Base-by-base conservation (phyloP, 2,113 vertebrate genomes). In the Nematolebias whitei region DNA sequence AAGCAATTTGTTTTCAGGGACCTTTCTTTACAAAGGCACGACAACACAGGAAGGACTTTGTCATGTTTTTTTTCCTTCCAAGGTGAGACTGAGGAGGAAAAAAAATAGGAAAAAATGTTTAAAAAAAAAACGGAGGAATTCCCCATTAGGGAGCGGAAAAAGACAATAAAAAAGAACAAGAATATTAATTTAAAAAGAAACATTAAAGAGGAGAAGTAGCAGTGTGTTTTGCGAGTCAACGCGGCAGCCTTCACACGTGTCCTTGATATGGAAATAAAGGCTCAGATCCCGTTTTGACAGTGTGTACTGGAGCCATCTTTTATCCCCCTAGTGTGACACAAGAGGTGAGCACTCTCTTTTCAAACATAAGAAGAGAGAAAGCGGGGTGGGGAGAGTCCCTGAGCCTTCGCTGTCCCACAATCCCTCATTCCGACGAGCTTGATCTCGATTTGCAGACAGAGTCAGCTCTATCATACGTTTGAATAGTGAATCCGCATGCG, bases 191-290 rank as follows among this genome's bases (percentile, higher is more conserved):
- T n/a, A 45, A 65, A 72, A 78, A 62, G 69, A 43, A 56, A 35
- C 14, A 67, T 72, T 18, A 62, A 79, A 61, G 50, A 41, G 51
- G 22, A 39, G 51, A 60, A 78, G 60, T 22, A n/a, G 51, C 51
- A 13, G 60, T n/a, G 63, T 68, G 57, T 78, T 80, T 80, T 72
- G 74, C 48, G 23, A 84, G 71, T 78, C 80, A 56, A 73, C 68
- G 19, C 75, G 61, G 44, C 72, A 68, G 78, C 66, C 68, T 66
- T 49, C 78, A 72, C 79, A 63, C 8, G 4, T 67, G 78, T 67
- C 73, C 80, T 84, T 88, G 83, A 88, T 84, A 82, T 87, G 85
- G 80, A 89, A 85, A 87, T 83, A 53, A 12, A 0, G 2, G 52
- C 78, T 83, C 56, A 60, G 63, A 77, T 78, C 57, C 20, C 41